Evolutionary conservation across 2,888 invertebrate genomes (phyloP).

Genomic region (Leptarthrus brevirostris): DNA sequence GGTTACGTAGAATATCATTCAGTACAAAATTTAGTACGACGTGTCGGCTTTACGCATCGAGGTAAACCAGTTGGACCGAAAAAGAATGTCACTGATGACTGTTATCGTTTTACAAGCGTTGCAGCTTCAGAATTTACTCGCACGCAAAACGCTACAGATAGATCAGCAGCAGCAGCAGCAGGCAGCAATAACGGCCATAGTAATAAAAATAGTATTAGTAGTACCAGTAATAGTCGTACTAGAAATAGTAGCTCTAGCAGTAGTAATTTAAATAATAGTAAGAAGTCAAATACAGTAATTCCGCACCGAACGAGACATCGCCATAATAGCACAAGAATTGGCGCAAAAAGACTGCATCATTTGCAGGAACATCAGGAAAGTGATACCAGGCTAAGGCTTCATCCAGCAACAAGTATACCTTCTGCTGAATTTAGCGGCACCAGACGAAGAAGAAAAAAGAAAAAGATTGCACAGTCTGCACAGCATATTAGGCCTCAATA

Average conservation of each 20-base stretch:
- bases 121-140: slow-evolving; percentile 64
- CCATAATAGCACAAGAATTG: slow-evolving; percentile 56
- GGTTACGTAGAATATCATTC: slow-evolving; percentile 67
- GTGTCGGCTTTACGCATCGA: slow-evolving; percentile 66
- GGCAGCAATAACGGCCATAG: slow-evolving; percentile 57
- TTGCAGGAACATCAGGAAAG: slow-evolving; percentile 42
- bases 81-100: slow-evolving; percentile 64
- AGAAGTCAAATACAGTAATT: slow-evolving; percentile 40
- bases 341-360: slow-evolving; percentile 20
- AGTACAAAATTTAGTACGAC: slow-evolving; percentile 64
- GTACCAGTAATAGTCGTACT: slow-evolving; percentile 56
- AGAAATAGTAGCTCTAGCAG: slow-evolving; percentile 48
- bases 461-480: slow-evolving; percentile 4
- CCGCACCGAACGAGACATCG: slow-evolving; percentile 51
- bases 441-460: slow-evolving; percentile 4
- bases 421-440: slow-evolving; percentile 6
- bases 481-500: slow-evolving; percentile 39
- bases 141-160: slow-evolving; percentile 51
- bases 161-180: slow-evolving; percentile 53
- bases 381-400: slow-evolving; percentile 41
- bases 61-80: slow-evolving; percentile 66
- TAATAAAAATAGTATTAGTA: slow-evolving; percentile 58
- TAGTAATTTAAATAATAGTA: slow-evolving; percentile 63
- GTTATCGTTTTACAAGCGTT: slow-evolving; percentile 65
- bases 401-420: background rate